Conservation (phyloP, 2,888 invertebrate genomes). For the Auanema freiburgensis region DNA sequence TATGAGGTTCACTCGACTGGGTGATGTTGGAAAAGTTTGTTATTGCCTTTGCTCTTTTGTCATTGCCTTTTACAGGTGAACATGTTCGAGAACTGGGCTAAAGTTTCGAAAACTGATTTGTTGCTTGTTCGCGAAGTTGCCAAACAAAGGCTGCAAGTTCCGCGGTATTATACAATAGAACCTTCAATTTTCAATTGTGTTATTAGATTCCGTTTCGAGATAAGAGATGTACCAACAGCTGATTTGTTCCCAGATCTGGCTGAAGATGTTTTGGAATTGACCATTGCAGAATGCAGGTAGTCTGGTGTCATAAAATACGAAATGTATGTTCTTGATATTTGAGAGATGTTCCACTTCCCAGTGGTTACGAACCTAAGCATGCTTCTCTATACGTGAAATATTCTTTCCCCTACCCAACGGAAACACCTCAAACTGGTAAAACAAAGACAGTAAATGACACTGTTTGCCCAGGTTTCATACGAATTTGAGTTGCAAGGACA, state of each 20-base stretch:
- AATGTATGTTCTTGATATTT: conserved; percentile 5
- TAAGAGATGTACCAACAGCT: conserved; percentile 80
- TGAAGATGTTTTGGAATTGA: conserved; percentile 67
- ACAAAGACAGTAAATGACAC: conserved; percentile 81
- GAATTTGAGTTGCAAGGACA: not conserved
- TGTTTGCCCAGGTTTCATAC: conserved; percentile 76
- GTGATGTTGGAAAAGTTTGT: conserved; percentile 81
- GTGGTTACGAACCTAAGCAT: conserved; percentile 45
- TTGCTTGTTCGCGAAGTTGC: conserved; percentile 80
- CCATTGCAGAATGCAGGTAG: conserved; percentile 53
- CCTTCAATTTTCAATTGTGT: not conserved
- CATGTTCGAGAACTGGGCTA: conserved; percentile 77
- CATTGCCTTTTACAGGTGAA: conserved; percentile 23
- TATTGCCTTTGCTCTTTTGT: not conserved
- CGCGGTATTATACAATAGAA: conserved; percentile 1
- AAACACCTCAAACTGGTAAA: conserved; percentile 74
- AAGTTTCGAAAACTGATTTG: conserved; percentile 83
- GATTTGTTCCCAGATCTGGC: conserved; percentile 69
- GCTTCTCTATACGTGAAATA: conserved; percentile 66
- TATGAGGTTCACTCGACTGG: conserved; percentile 85
- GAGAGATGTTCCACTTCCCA: conserved; percentile 47
- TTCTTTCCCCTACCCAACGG: conserved; percentile 87
- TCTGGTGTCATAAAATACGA: not conserved
- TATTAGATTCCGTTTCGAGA: conserved; percentile 82
- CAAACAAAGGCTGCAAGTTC: conserved; percentile 57